A percentile compares a stretch with the other conserved stretches of the same genome.
Conservation (phyloP, 1,140 invertebrate genomes). For the Tetramorium parvispinum region DNA sequence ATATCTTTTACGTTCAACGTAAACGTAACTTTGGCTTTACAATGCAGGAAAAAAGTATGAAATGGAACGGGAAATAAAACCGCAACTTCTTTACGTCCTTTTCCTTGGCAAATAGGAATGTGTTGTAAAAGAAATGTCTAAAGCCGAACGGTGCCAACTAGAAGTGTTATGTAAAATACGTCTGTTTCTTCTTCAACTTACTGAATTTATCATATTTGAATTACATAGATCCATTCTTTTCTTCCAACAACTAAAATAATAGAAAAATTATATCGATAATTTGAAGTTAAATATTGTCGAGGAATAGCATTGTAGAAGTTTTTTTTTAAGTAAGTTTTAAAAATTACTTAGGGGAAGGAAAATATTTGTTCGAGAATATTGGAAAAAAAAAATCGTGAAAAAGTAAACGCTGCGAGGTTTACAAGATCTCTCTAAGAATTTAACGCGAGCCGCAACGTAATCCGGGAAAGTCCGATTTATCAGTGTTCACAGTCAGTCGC, state of each 20-base stretch:
- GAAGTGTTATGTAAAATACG: not conserved
- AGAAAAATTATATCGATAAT: not conserved
- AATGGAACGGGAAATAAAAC: conserved; percentile 1
- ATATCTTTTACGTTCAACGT: not conserved
- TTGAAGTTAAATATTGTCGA: not conserved
- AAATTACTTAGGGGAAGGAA: not conserved
- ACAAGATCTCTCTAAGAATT: not conserved
- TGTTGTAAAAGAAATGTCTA: not conserved
- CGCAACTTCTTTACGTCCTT: not conserved
- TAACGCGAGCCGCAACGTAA: not conserved
- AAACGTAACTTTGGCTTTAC: not conserved
- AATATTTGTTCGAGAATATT: not conserved
- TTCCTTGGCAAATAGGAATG: not conserved
- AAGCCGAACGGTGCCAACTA: not conserved
- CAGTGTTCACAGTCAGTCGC: not conserved
- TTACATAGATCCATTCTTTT: not conserved
- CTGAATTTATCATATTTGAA: not conserved
- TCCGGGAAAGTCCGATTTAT: not conserved
- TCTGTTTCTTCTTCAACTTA: not conserved
- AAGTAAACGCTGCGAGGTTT: not conserved
- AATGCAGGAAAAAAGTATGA: not conserved
- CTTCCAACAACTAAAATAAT: not conserved
- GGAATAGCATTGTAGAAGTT: not conserved
- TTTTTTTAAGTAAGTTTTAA: not conserved
- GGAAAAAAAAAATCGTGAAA: not conserved